Base-by-base conservation (phyloP, 2,797 vertebrate genomes). In the Anguilla pacifica region DNA sequence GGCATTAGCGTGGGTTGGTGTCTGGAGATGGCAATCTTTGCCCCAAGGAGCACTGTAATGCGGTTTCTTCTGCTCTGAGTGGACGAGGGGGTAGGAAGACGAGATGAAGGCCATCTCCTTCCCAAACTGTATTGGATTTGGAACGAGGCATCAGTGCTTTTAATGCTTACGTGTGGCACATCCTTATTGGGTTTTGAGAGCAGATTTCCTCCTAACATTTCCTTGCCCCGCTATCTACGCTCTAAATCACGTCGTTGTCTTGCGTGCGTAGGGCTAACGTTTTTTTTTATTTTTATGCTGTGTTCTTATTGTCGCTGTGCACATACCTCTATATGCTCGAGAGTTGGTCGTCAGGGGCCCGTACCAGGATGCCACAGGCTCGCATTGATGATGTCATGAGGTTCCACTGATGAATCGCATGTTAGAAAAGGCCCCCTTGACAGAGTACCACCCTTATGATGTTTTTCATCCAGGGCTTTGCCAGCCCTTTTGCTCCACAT, bases 11-110 rank as follows among this genome's bases (percentile, higher is more conserved):
- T 84, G 49, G 84, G 74, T 85, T 3, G 61, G 67, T 31, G 88
- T 86, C 91, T 91, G 92, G 88, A 94, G 95, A 96, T 95, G 90
- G 87, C 93, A 88, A 96, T 96, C 94, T 90, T 82, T 39, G 93
- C 94, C 95, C 85, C 67, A 86, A 93, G 94, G 92, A 85, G 86
- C 84, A 85, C 81, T 90, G 25, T 93, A 94, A 94, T 93, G 90
- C 67, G 83, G 84, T 94, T 91, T 91, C 90, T 90, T 64, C 85
- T 86, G 89, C 88, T 94, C 13, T 92, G 89, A 94, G 94, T 94
- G 93, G 90, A 88, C 91, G 88, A 90, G 91, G 90, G 92, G 88
- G 88, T 35, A 87, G 81, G 81, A 89, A 86, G 87, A 51, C 72
- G 88, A 82, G 87, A 93, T 85, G 89, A 70, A 88, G 90, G 46